Evolutionary conservation across 1,140 invertebrate species (phyloP), one percentile per base, ranked within the genome.

Genomic region (Luehdorfia chinensis): DNA sequence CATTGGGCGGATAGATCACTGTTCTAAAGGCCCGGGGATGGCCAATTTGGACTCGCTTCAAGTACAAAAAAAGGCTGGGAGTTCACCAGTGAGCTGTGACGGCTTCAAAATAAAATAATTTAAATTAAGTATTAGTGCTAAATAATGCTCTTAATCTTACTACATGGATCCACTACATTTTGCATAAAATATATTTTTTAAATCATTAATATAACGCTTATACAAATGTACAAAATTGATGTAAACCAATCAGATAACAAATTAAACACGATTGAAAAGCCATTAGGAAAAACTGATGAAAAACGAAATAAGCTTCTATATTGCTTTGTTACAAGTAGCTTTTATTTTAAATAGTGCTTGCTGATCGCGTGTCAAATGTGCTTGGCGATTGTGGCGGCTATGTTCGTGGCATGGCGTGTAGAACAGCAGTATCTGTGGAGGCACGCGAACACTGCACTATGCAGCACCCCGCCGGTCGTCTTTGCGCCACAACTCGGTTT

Each of bases 341-440:
- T 62, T 62, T 58, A 54, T 52, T 49, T 18, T 32, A 55, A 57
- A 51, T 37, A 47, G 9, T 21, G 23, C 12, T 46, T 28, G 44
- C 39, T 41, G 43, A 66, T 69, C 59, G 66, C 66, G 66, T 69
- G 66, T 58, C 44, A 50, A 54, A 53, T 43, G 36, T 32, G 27
- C 13, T 28, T 33, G 9, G 41, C 33, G 21, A 25, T 50, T 12
- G 50, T 23, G 34, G 14, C 19, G 23, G 18, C 23, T 12, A 14
- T 27, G 14, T 27, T 32, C 2, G 25, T 32, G 27, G 12, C 25
- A 44, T 23, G 45, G 21, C 31, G 34, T 34, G 31, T 12, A 11
- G 16, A 21, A 9, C 1, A 16, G n/a, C 34, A 37, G 16, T 37
- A 37, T 37, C 34, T 21, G 9, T 9, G 19, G 19, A 21, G 12